Evolutionary conservation across 2,888 invertebrate genomes (phyloP), one percentile per base, ranked within the genome.

Genomic region (Nesidiocoris tenuis): DNA sequence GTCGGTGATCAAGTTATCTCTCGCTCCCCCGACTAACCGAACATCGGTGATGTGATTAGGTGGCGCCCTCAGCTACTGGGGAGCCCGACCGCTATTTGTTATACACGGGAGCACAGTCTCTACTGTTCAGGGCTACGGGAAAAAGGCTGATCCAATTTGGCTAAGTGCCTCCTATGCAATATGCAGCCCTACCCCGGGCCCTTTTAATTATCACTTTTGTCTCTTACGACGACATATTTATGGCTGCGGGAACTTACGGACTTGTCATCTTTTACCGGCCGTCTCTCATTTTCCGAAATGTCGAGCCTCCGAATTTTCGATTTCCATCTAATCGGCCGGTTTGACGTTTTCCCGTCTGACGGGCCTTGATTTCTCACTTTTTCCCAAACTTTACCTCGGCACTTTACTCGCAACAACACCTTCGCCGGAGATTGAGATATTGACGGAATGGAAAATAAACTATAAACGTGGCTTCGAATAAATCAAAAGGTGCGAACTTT

Each of bases 151-250:
- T 39, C 39, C 39, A 39, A 39, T 39, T 39, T 39, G 39, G 39
- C 39, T 39, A 39, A 39, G 39, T 39, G 39, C 39, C 39, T 12
- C 39, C 39, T 39, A 39, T 39, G 39, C 39, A 76, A 75, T 76
- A 77, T 77, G 75, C 75, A 76, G 65, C 65, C 71, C 22, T 2
- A 39, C 75, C 68, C 24, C 55, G 64, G 17, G 16, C n/a, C 21
- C 59, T 59, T 77, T 77, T 77, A 77, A 77, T 77, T 77, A 77
- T 77, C 77, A 66, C 61, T 77, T 77, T 71, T 61, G 61, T 59
- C 61, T 54, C 54, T 22, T 18, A 57, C 61, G 67, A 22, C 19
- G 77, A 77, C 77, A 72, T 77, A 63, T 77, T 77, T 77, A 77
- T 39, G 21, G 68, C 74, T 22, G 22, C 21, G 2, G 9, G 22